phyloP scores from a whole-genome alignment of 2,113 vertebrate species.

The Capra hircus region DNA sequence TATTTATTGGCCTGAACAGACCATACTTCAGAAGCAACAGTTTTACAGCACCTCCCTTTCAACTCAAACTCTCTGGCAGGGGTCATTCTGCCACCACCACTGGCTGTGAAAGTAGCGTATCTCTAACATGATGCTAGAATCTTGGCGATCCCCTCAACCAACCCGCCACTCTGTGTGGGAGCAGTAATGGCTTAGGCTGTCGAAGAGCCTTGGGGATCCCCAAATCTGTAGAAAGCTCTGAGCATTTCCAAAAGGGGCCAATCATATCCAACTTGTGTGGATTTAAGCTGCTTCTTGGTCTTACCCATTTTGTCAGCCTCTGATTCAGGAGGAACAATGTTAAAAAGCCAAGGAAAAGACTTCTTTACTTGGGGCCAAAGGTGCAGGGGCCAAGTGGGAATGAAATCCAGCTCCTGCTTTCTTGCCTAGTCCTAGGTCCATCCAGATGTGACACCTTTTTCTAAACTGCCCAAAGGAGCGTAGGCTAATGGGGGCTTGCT shows the following conservation, averaged over 20 bases:
- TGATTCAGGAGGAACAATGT: not conserved
- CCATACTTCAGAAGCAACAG: not conserved
- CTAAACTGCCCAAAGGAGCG: not conserved
- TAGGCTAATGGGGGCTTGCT: not conserved
- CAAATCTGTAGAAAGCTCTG: not conserved
- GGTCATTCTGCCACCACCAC: not conserved
- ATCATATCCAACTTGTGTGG: not conserved
- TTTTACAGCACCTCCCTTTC: not conserved
- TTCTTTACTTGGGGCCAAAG: not conserved
- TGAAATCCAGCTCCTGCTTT: not conserved
- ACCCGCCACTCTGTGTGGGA: not conserved
- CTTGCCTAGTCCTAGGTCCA: not conserved
- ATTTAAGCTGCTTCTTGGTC: not conserved
- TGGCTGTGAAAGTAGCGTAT: not conserved
- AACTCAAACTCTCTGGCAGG: not conserved
- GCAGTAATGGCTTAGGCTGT: not conserved
- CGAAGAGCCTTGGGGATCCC: not conserved
- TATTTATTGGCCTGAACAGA: not conserved
- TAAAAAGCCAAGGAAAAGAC: not conserved
- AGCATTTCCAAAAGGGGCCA: not conserved
- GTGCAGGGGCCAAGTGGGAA: not conserved
- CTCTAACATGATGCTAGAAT: not conserved
- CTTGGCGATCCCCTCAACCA: not conserved
- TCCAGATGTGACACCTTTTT: not conserved
- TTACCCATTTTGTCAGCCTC: not conserved